Evolutionary conservation across 1,140 invertebrate genomes (phyloP), one percentile per base, ranked within the genome.

Genomic region (Drosophila setifemur): DNA sequence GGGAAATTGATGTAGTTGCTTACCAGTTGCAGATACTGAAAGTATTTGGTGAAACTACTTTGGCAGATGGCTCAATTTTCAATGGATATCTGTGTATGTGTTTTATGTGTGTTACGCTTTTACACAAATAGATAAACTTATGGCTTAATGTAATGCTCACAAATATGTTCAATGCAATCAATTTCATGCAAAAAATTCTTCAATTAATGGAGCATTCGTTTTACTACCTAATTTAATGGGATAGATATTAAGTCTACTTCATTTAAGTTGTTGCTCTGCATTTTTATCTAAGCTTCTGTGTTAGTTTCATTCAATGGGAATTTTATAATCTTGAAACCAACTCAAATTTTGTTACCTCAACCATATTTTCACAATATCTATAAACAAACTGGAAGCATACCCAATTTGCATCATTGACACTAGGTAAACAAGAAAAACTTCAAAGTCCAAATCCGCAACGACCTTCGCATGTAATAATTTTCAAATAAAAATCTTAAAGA

Each of bases 311-410:
- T n/a, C n/a, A n/a, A n/a, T n/a, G 18, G 4, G 3, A 5, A 40
- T 16, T 43, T 43, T 8, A 25, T 19, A 57, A n/a, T n/a, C n/a
- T n/a, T n/a, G n/a, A n/a, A n/a, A n/a, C n/a, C n/a, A n/a, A n/a
- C n/a, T n/a, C n/a, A n/a, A n/a, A n/a, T 25, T 25, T 31, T 12
- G 19, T 29, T 60, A 42, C 52, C 16, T 5, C 8, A 11, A 18
- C 0, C 3, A 58, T 58, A 35, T 61, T 61, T 57, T 40, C 31
- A 60, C 23, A 54, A 31, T 40, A 21, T 58, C 60, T 64, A 64
- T 12, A 6, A 8, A 11, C 12, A 31, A 14, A 19, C 23, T 35
- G 21, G 21, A 16, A 9, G 18, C 37, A 52, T 31, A 26, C 11
- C 18, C 39, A 25, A 25, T 33, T 33, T 33, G 23, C 12, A 25